Evolutionary conservation across 2,888 invertebrate species (phyloP).

Genomic region (Criorhina ranunculi): DNA sequence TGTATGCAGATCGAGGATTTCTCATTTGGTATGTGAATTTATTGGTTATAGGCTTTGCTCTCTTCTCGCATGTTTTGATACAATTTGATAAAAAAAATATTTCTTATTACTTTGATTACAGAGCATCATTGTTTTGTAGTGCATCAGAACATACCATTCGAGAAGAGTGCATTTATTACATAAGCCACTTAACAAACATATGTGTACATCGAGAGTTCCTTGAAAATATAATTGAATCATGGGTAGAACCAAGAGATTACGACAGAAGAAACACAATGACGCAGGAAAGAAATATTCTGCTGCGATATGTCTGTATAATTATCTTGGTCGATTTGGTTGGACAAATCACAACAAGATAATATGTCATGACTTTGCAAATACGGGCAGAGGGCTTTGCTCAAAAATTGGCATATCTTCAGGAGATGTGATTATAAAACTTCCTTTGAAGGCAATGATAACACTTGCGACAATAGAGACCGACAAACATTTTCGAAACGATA

Average conservation of each 20-base stretch:
- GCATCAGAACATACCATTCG: conserved; percentile 33
- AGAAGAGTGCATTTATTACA: conserved; percentile 62
- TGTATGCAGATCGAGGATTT: conserved; percentile 22
- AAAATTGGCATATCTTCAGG: conserved; percentile 86
- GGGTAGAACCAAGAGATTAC: conserved; percentile 65
- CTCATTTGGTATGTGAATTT: conserved; percentile 40
- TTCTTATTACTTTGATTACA: conserved; percentile 65
- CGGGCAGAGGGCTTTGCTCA: conserved; percentile 91
- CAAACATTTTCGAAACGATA: conserved; percentile 85
- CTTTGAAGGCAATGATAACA: conserved; percentile 87
- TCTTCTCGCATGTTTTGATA: conserved; percentile 70
- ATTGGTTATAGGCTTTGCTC: conserved; percentile 40
- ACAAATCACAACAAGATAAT: conserved; percentile 86
- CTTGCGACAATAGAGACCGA: conserved; percentile 86
- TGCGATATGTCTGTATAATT: conserved; percentile 76
- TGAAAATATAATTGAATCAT: conserved; percentile 29
- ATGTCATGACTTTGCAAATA: conserved; percentile 87
- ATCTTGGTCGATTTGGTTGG: conserved; percentile 85
- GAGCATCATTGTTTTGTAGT: conserved; percentile 36
- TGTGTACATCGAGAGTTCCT: conserved; percentile 1
- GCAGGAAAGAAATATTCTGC: conserved; percentile 1
- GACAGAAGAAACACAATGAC: conserved; percentile 44
- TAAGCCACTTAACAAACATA: conserved; percentile 41
- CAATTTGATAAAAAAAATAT: conserved; percentile 8
- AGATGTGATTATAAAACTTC: conserved; percentile 87